Base-by-base conservation (phyloP, 2,888 invertebrate species). In the Agrilus mali region DNA sequence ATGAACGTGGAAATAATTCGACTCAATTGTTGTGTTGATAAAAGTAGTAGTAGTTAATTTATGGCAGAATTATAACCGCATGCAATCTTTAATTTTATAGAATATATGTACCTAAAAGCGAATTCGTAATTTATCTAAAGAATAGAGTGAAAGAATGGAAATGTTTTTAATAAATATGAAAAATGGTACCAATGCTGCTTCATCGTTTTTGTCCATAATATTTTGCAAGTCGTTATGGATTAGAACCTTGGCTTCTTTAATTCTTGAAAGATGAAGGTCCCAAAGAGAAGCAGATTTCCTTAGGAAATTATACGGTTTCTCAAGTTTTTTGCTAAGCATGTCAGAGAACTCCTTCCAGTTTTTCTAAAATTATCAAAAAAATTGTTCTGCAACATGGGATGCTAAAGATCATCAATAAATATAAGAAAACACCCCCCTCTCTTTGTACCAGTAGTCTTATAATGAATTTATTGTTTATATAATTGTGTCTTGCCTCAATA, bases 231-330 rank as follows among this genome's bases (percentile, higher is more conserved):
- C 60, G 37, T 53, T 43, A 8, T 56, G 36, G 6, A 58, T 49
- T 12, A 60, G 22, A 2, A 27, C 22, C 40, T 57, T 51, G 8
- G 54, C 42, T 32, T 55, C 54, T 36, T 54, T 42, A 1, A 54
- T 41, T 42, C 63, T 48, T 5, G 48, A 33, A 41, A 58, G 60
- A 44, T 63, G 60, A 5, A 42, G 46, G 42, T 60, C 57, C 57
- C 59, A 63, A 15, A 62, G 46, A 14, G 43, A 47, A 3, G 55
- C 45, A 2, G 54, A 51, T 7, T 44, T 44, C 7, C 47, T 49
- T n/a, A 61, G 43, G 44, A 57, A 60, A 6, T 14, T 10, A 14
- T 38, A 45, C 0, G 44, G 41, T 3, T 50, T 46, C 14, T 54
- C 48, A 1, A 58, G 41, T 22, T 49, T 27, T 27, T 27, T 51